Percentiles rank a stretch among this genome's conserved stretches.
Evolutionary conservation across 2,888 invertebrate species (phyloP).

Genomic region (Scaptomyza flava): DNA sequence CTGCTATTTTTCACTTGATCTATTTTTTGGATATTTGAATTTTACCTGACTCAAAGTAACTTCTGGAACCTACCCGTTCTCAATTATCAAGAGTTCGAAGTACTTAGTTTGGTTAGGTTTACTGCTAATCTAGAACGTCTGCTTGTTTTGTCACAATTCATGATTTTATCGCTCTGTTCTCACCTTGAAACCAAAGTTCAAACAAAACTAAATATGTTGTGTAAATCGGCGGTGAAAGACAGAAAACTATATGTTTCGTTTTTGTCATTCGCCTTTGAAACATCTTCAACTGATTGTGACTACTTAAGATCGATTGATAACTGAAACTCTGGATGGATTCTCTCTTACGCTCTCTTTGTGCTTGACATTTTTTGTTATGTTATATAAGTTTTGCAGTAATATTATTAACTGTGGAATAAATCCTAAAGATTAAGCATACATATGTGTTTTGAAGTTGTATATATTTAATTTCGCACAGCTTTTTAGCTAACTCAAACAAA

Average conservation of each 20-base stretch:
- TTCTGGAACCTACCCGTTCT: background rate
- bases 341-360: slow-evolving; percentile 17
- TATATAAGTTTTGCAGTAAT: slow-evolving; percentile 59
- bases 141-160: slow-evolving; percentile 26
- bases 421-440: slow-evolving; percentile 1
- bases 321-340: slow-evolving; percentile 6
- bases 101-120: slow-evolving; percentile 31
- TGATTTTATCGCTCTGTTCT: slow-evolving; percentile 63
- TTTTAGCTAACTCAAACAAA: slow-evolving; percentile 23
- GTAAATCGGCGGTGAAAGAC: slow-evolving; percentile 2
- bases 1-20: too few species aligned
- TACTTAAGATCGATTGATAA: slow-evolving; percentile 59
- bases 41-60: background rate
- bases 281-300: slow-evolving; percentile 38
- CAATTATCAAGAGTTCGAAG: background rate
- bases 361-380: slow-evolving; percentile 55
- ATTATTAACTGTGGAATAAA: slow-evolving; percentile 36
- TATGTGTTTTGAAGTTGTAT: slow-evolving; percentile 7
- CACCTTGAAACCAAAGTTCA: slow-evolving; percentile 69
- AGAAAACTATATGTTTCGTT: background rate
- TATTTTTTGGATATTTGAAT: background rate
- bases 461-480: slow-evolving; percentile 6
- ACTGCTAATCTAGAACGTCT: slow-evolving; percentile 34
- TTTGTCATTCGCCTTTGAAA: slow-evolving; percentile 13
- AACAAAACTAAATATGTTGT: slow-evolving; percentile 30